These are phyloP conservation scores for Molossus molossus DNA, from an alignment of 2,797 vertebrate genomes.

Conservation along the genomic window DNA sequence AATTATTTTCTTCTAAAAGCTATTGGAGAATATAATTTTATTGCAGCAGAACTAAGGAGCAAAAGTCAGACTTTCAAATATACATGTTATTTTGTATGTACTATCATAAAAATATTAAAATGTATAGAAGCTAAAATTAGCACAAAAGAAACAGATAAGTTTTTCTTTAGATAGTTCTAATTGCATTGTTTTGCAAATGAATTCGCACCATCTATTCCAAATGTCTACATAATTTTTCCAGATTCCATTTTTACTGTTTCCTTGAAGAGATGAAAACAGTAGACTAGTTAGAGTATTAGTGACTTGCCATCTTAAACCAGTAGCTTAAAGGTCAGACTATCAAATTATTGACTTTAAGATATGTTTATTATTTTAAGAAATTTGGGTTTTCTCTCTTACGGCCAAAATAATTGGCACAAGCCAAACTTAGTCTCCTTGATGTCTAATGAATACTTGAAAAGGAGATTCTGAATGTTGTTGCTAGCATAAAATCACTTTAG, in stretches of 20 bases:
- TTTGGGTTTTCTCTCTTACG: neutral
- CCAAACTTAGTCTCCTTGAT: neutral
- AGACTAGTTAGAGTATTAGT: neutral
- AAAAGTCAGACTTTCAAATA: conserved; percentile 61
- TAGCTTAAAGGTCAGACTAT: conserved; percentile 51
- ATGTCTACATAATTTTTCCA: neutral
- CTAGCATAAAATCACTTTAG: conserved; percentile 44
- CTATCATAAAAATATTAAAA: conserved; percentile 16
- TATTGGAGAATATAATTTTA: conserved; percentile 46
- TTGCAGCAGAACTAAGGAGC: neutral
- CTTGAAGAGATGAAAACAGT: neutral
- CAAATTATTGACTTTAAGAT: conserved; percentile 34
- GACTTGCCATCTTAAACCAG: conserved; percentile 3
- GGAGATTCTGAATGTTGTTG: conserved; percentile 2
- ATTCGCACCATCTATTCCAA: neutral
- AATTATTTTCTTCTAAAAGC: conserved; percentile 29
- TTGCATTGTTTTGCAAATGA: neutral
- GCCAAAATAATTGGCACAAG: conserved; percentile 18
- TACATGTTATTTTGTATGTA: conserved; percentile 17
- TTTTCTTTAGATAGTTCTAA: neutral
- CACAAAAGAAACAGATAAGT: conserved; percentile 29
- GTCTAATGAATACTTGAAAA: neutral
- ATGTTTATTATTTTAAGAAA: conserved; percentile 60
- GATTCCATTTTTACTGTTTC: conserved; percentile 27
- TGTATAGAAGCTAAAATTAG: conserved; percentile 29